Base-by-base conservation (phyloP, 2,888 invertebrate species). In the Pyralis farinalis region DNA sequence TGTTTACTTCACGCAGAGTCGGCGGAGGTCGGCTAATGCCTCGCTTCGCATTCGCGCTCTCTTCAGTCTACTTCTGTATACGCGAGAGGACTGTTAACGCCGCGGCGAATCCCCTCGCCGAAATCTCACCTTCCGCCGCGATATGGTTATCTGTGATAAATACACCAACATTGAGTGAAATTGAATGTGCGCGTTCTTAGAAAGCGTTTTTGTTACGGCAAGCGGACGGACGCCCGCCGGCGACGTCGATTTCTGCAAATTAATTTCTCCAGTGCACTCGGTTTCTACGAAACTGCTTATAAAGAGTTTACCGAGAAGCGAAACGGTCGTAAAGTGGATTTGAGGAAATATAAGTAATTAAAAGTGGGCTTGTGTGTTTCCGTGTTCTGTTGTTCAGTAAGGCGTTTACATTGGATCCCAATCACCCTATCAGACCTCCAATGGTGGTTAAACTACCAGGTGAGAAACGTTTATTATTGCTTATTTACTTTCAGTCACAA, bases 401-500 rank as follows among this genome's bases (percentile, higher is more conserved):
- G 73, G 65, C 84, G 72, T 83, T 82, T 87, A 88, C 78, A 84
- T 88, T 88, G 88, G 88, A 88, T 88, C 87, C 88, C 85, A 84
- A 86, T 63, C 72, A 74, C 63, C 77, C 74, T 44, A 57, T 59
- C 58, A 66, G 78, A 79, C 87, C 88, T 84, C 81, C 80, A 81
- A 88, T 88, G 88, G 88, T 88, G 87, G 88, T 86, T 58, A 87
- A 85, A 73, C 80, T 88, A 74, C 87, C 88, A 85, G 88, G 88
- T 88, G 51, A 85, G 80, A 58, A 43, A 42, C 40, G 47, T 40
- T 35, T 11, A 21, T 34, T 39, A 16, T 3, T 28, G 2, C 16
- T 33, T 10, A 6, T 27, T 10, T 25, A 21, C 7, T 21, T 21
- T 5, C 21, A 21, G 21, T 21, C 4, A 7, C 21, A 21, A n/a